Base-by-base conservation (phyloP, 2,113 vertebrate species). In the Otus sunia region DNA sequence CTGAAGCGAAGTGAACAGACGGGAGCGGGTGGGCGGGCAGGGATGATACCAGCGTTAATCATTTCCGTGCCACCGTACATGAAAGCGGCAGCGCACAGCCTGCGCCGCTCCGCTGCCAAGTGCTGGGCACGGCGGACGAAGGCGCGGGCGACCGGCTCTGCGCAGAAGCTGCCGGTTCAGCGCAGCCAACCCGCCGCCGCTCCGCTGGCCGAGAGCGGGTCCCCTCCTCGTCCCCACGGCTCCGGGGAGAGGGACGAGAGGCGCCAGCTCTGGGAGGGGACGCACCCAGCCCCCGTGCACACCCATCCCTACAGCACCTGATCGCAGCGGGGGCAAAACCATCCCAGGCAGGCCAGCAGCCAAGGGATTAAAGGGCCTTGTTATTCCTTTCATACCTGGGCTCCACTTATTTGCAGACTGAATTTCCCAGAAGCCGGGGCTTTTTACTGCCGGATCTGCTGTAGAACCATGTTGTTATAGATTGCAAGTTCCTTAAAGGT, bases 401-500 rank as follows among this genome's bases (percentile, higher is more conserved):
- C 66, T 41, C 27, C 76, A 13, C 76, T 92, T 68, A 66, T 56
- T 90, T 81, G 86, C 36, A 91, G 92, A 64, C 53, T 15, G 72
- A 90, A 84, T 88, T 93, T 82, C 88, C 79, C 62, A 90, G 86
- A 43, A 75, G 91, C 92, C 39, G 2, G 34, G 85, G 92, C 86
- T 85, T 91, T 92, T 80, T 92, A 76, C 91, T 25, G 23, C 74
- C 47, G 63, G 78, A 91, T 80, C 68, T 39, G 92, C 90, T 73
- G 86, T 83, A 76, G 68, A 92, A 83, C 81, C 60, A 15, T 72
- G 81, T 73, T 83, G 49, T 94, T 95, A 94, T 86, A 85, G 92
- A 95, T 85, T 86, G 89, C 91, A 49, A 87, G 93, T 94, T 97
- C 93, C 96, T 97, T 89, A 92, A 97, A 98, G 97, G 96, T 97